Conservation (phyloP, 2,113 vertebrate genomes). For the Bambusicola thoracicus region DNA sequence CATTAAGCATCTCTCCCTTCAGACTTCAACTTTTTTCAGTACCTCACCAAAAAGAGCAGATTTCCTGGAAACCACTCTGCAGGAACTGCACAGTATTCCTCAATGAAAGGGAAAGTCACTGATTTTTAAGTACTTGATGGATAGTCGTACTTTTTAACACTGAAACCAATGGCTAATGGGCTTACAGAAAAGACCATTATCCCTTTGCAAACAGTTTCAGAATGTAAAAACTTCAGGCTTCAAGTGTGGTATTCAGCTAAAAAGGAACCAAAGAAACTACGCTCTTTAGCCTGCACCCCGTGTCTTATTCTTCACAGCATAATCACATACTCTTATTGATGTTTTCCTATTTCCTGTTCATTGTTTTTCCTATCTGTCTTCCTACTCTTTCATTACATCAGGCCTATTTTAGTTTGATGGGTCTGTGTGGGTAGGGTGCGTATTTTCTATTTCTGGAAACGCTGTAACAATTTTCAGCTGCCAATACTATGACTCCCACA, state of each 20-base stretch:
- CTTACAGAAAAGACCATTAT: conserved; percentile 44
- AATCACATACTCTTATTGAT: conserved; percentile 35
- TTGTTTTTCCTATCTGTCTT: conserved; percentile 61
- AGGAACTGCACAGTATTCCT: conserved; percentile 19
- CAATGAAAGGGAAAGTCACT: conserved; percentile 44
- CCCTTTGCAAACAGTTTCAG: conserved; percentile 17
- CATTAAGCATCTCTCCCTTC: conserved; percentile 33
- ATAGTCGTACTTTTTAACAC: conserved; percentile 26
- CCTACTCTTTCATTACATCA: conserved; percentile 49
- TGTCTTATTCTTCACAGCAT: not conserved
- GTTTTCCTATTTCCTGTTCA: conserved; percentile 49
- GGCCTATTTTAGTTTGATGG: conserved; percentile 36
- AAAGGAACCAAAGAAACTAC: not conserved
- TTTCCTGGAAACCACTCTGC: conserved; percentile 47
- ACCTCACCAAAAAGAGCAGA: conserved; percentile 42
- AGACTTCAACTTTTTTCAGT: conserved; percentile 44
- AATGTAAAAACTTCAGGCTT: conserved; percentile 25
- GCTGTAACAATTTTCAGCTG: conserved; percentile 11
- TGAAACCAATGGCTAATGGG: conserved; percentile 38
- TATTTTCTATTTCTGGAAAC: conserved; percentile 33
- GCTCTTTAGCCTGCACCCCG: not conserved
- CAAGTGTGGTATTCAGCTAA: conserved; percentile 2
- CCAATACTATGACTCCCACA: not conserved
- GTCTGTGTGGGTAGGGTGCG: not conserved
- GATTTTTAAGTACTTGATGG: conserved; percentile 48